These are phyloP conservation scores for Indicator indicator DNA, from an alignment of 2,113 vertebrate genomes.

Conservation along the genomic window DNA sequence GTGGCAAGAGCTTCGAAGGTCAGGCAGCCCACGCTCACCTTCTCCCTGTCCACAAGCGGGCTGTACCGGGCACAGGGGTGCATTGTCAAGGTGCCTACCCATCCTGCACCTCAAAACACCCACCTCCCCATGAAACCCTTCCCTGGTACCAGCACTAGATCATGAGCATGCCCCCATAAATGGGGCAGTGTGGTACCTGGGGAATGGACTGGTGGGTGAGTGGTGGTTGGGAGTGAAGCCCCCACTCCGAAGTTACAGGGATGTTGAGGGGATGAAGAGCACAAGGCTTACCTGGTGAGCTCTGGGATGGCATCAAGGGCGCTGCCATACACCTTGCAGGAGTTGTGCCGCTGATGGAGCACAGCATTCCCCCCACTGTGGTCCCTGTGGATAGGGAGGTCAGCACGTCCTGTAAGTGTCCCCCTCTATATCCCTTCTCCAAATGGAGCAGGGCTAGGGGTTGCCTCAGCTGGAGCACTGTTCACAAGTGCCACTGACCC, in stretches of 20 bases:
- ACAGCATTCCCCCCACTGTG: slow-evolving; percentile 93
- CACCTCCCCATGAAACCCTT: not conserved
- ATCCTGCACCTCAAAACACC: not conserved
- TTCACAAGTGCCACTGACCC: not conserved
- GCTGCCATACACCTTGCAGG: slow-evolving; percentile 91
- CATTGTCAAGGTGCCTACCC: not conserved
- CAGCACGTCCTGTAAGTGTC: not conserved
- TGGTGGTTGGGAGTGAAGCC: not conserved
- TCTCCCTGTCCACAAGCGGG: slow-evolving; percentile 87
- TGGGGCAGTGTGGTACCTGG: rapidly evolving
- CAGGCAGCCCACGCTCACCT: slow-evolving; percentile 83
- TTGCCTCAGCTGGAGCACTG: not conserved
- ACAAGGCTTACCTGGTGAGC: slow-evolving; percentile 89
- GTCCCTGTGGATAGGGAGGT: slow-evolving; percentile 81
- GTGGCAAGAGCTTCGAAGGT: slow-evolving; percentile 90
- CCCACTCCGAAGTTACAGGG: not conserved
- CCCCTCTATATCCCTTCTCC: no score
- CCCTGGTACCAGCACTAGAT: rapidly evolving
- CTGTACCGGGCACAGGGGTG: slow-evolving; percentile 55
- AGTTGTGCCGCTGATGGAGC: slow-evolving; percentile 79
- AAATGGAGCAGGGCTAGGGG: not conserved
- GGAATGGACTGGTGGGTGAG: not conserved
- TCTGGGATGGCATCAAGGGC: slow-evolving; percentile 89
- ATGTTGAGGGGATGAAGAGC: rapidly evolving
- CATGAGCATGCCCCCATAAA: rapidly evolving